Conservation (phyloP, 2,113 vertebrate species). For the Onychostoma macrolepis region DNA sequence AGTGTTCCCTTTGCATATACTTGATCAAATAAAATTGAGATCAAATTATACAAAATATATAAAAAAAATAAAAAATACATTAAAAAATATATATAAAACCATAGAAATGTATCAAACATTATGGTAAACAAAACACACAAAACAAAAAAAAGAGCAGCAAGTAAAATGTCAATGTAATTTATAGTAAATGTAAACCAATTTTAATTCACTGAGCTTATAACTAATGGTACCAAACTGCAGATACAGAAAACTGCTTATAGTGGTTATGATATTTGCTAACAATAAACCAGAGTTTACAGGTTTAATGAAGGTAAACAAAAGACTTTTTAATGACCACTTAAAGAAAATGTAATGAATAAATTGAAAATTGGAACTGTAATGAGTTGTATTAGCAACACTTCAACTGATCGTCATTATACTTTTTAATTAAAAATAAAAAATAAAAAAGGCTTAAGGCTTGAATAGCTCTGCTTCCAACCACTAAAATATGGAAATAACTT, state of each 20-base stretch:
- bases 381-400: no score
- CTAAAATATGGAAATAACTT: no score
- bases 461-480: no score
- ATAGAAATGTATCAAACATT: not conserved
- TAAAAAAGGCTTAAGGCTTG: no score
- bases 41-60: not conserved
- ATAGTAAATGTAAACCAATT: conserved; percentile 1
- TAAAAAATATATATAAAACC: not conserved
- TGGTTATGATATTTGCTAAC: conserved; percentile 9
- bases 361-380: not conserved
- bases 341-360: not conserved
- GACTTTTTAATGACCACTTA: not conserved
- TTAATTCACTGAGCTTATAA: conserved; percentile 1
- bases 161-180: not conserved
- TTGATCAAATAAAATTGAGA: not conserved
- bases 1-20: not conserved
- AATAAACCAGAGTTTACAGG: not conserved
- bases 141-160: not conserved
- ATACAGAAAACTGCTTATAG: not conserved
- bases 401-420: no score
- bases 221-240: not conserved
- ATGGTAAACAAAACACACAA: no score
- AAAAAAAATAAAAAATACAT: not conserved
- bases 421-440: no score
- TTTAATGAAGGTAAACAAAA: not conserved